Evolutionary conservation across 2,113 vertebrate species (phyloP).

Genomic region (cattle (Bos taurus)): DNA sequence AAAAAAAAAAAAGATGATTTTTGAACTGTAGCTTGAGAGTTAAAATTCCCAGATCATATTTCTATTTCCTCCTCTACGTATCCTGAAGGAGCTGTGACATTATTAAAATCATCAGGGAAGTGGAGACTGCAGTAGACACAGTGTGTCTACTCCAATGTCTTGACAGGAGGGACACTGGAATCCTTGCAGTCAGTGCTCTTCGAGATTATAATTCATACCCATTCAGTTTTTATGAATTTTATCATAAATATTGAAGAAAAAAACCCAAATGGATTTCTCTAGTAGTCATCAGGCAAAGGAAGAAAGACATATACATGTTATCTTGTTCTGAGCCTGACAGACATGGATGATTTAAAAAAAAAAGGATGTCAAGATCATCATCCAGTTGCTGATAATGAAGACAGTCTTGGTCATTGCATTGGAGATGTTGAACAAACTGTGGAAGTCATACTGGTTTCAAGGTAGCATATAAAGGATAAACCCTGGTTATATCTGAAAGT

Average conservation of each 20-base stretch:
- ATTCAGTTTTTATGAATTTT: slow-evolving; percentile 27
- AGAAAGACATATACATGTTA: neutral
- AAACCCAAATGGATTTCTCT: neutral
- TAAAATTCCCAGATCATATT: slow-evolving; percentile 72
- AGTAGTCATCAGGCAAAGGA: neutral
- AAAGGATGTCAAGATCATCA: neutral
- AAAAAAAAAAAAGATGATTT: neutral
- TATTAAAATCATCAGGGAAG: slow-evolving; percentile 57
- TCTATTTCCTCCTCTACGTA: slow-evolving; percentile 28
- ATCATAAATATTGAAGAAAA: neutral
- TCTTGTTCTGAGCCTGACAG: neutral
- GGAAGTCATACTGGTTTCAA: neutral
- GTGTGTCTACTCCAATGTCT: neutral
- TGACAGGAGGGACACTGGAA: neutral
- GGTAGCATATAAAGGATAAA: neutral
- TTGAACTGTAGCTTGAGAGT: slow-evolving; percentile 56
- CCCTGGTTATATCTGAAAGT: neutral
- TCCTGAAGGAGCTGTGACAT: slow-evolving; percentile 39
- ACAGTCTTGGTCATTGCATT: neutral
- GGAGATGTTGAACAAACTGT: neutral
- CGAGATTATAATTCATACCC: neutral
- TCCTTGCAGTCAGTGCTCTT: neutral
- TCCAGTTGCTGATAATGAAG: neutral
- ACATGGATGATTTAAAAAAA: neutral
- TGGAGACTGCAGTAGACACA: neutral